phyloP scores from a whole-genome alignment of 2,888 invertebrate genomes.

The Boloria selene region DNA sequence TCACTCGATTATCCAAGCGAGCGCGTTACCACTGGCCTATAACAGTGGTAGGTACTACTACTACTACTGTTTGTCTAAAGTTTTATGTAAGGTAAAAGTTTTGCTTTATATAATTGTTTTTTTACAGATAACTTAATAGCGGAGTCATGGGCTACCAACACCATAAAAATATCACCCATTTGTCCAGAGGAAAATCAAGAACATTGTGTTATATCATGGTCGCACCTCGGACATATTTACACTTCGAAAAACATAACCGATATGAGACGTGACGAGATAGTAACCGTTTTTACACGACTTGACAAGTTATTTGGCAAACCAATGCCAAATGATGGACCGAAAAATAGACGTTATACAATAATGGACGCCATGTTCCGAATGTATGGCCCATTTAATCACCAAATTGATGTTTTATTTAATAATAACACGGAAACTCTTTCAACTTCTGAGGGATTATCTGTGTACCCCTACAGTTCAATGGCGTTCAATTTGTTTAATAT shows the following conservation, averaged over 20 bases:
- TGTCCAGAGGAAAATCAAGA: slow-evolving; percentile 80
- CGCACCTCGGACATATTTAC: slow-evolving; percentile 86
- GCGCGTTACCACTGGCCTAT: no score
- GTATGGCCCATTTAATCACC: slow-evolving; percentile 86
- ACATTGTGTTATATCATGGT: slow-evolving; percentile 86
- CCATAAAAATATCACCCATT: slow-evolving; percentile 76
- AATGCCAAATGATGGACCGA: background rate
- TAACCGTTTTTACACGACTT: slow-evolving; percentile 86
- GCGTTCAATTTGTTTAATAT: slow-evolving; percentile 61
- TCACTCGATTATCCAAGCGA: no score
- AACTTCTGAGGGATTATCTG: slow-evolving; percentile 55
- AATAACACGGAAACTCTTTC: slow-evolving; percentile 74
- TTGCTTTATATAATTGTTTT: background rate
- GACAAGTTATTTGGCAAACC: slow-evolving; percentile 86
- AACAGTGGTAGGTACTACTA: no score
- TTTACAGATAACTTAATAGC: slow-evolving; percentile 59
- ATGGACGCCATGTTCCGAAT: slow-evolving; percentile 85
- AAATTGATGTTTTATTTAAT: slow-evolving; percentile 85
- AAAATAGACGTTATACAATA: slow-evolving; percentile 62
- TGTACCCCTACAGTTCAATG: slow-evolving; percentile 63
- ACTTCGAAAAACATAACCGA: slow-evolving; percentile 79
- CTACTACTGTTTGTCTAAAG: no score
- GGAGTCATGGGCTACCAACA: slow-evolving; percentile 62
- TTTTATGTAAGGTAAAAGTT: no score
- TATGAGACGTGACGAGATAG: slow-evolving; percentile 85